Percentiles rank a stretch among this genome's conserved stretches.
These are phyloP conservation scores for Acestrorhynchus altus DNA, from an alignment of 2,797 vertebrate species.

Conservation along the genomic window DNA sequence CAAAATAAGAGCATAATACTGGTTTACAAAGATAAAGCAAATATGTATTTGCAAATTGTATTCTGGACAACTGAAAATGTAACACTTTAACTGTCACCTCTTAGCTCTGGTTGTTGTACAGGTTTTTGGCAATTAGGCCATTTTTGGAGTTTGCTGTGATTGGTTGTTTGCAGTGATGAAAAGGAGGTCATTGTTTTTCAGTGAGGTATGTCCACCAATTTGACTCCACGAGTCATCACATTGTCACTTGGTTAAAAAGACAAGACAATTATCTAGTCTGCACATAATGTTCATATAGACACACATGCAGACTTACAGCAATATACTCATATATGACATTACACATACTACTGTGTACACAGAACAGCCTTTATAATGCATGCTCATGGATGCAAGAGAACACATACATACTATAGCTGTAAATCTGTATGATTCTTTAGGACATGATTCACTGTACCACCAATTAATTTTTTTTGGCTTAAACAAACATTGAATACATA, in stretches of 20 bases:
- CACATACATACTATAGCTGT: background rate
- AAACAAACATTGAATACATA: too few relatives aligned
- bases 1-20: constrained; percentile 70
- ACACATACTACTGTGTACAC: background rate
- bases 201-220: constrained; percentile 43
- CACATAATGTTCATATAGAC: constrained; percentile 49
- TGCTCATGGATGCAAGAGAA: constrained; percentile 1
- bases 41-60: constrained; percentile 26
- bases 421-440: background rate
- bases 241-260: constrained; percentile 64
- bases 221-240: constrained; percentile 60
- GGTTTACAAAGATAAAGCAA: constrained; percentile 59
- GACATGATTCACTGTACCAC: background rate
- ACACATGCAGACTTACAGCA: constrained; percentile 33
- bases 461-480: background rate
- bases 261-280: constrained; percentile 55
- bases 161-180: constrained; percentile 61
- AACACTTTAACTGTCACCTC: constrained; percentile 15
- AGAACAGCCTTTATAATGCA: background rate
- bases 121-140: constrained; percentile 14
- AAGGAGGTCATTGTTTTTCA: constrained; percentile 39
- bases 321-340: constrained; percentile 4
- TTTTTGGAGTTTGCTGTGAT: constrained; percentile 15
- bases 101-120: constrained; percentile 4
- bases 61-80: constrained; percentile 12